These are phyloP conservation scores for Salarias fasciatus DNA, from an alignment of 2,797 vertebrate species.

Conservation along the genomic window DNA sequence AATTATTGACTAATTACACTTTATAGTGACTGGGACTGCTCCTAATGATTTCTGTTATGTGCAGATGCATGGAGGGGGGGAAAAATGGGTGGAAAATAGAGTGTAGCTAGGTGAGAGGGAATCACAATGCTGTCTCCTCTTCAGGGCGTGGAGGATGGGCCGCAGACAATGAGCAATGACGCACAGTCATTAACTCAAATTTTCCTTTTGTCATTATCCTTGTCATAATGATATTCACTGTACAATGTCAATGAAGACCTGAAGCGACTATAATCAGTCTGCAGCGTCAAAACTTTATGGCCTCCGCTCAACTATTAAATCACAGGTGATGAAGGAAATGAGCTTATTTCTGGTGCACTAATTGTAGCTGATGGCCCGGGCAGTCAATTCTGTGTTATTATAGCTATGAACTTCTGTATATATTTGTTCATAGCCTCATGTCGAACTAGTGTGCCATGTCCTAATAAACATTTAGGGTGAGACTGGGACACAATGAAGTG, in stretches of 20 bases:
- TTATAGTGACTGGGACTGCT: conserved; percentile 64
- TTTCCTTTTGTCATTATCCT: conserved; percentile 41
- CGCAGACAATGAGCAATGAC: conserved; percentile 30
- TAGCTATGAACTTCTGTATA: conserved; percentile 3
- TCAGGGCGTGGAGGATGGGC: conserved; percentile 17
- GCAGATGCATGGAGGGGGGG: conserved; percentile 27
- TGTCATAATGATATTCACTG: conserved; percentile 34
- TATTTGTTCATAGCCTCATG: conserved; percentile 41
- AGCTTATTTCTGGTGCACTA: conserved; percentile 20
- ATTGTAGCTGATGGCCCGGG: conserved; percentile 30
- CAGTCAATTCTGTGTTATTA: conserved; percentile 19
- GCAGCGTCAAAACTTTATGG: conserved; percentile 33
- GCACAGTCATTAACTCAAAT: conserved; percentile 43
- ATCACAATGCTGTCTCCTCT: conserved; percentile 28
- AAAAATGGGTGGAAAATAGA: conserved; percentile 25
- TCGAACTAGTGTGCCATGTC: not conserved
- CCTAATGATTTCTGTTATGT: conserved; percentile 73
- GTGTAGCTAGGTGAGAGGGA: conserved; percentile 36
- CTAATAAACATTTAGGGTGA: conserved; percentile 24
- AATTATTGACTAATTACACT: conserved; percentile 89
- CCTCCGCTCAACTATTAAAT: conserved; percentile 49
- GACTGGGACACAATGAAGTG: not conserved
- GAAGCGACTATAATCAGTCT: conserved; percentile 32
- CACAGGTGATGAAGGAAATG: conserved; percentile 39
- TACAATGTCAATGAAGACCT: conserved; percentile 37